Evolutionary conservation across 2,113 vertebrate genomes (phyloP).

Genomic region (Cryptotis parvus): DNA sequence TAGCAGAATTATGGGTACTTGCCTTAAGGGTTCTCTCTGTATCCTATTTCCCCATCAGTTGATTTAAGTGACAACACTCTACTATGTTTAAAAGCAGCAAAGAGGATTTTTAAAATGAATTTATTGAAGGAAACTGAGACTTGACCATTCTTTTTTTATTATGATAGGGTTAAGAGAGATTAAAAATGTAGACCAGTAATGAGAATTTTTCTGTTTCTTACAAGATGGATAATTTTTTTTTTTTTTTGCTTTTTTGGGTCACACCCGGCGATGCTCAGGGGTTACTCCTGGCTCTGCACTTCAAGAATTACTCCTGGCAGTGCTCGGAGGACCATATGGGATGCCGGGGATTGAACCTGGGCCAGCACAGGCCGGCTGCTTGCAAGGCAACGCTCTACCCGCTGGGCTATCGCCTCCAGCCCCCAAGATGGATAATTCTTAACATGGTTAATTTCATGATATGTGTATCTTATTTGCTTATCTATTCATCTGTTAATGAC

Average conservation of each 20-base stretch:
- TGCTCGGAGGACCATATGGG: too few species aligned
- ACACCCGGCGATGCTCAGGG: too few species aligned
- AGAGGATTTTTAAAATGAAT: slow-evolving; percentile 44
- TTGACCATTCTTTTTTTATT: slow-evolving; percentile 5
- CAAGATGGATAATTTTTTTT: background rate
- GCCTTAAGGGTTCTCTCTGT: background rate
- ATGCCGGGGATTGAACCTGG: too few species aligned
- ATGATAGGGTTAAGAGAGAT: slow-evolving; percentile 13
- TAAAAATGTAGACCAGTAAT: slow-evolving; percentile 10
- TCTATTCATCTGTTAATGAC: background rate
- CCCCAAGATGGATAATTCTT: too few species aligned
- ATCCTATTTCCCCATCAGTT: slow-evolving; percentile 18
- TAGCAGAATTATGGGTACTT: slow-evolving; percentile 23
- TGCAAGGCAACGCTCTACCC: too few species aligned
- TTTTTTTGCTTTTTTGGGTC: too few species aligned
- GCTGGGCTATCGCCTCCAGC: too few species aligned
- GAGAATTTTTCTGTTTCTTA: slow-evolving; percentile 30
- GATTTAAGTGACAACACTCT: slow-evolving; percentile 38
- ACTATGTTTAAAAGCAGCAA: slow-evolving; percentile 14
- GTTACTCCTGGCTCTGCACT: too few species aligned
- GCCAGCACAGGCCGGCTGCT: too few species aligned
- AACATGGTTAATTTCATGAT: background rate
- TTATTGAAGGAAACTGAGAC: background rate
- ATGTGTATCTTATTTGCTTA: background rate
- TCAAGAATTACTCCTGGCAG: too few species aligned